Evolutionary conservation across 2,113 vertebrate species (phyloP), one percentile per base, ranked within the genome.

Genomic region (Sardina pilchardus): DNA sequence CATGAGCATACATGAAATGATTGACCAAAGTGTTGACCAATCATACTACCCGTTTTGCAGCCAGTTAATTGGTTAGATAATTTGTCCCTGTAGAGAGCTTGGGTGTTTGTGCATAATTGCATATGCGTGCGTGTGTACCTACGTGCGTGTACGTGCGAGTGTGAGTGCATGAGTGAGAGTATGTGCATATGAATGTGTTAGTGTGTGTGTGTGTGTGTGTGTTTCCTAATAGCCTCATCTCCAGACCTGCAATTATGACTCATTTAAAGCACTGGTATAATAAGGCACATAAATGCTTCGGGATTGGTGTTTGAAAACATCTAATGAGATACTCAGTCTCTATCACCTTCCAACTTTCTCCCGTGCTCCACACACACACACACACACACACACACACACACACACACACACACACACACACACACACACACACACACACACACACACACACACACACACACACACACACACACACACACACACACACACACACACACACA

Each of bases 401-500:
- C 82, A 59, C 82, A 50, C n/a, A 34, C 48, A 39, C 48, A 19
- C 48, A 50, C 14, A 16, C 14, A 50, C 48, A 16, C 48, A 12
- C 9, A 12, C 14, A 17, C 50, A 2, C 50, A 4, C 50, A 34
- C 30, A 45, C 5, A 26, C 24, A 82, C 44, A 53, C 48, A 9
- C 44, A 56, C 30, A 50, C 82, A 83, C 82, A 50, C n/a, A 19
- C 30, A 56, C 48, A 36, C 48, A 83, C n/a, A 36, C 30, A 82
- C 45, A 50, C 82, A 82, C 82, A 12, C 82, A 83, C 82, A 50
- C 26, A 36, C 48, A 83, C n/a, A n/a, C n/a, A n/a, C n/a, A n/a
- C n/a, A n/a, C n/a, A n/a, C n/a, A n/a, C n/a, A n/a, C n/a, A n/a
- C n/a, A n/a, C n/a, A n/a, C n/a, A n/a, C n/a, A n/a, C n/a, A n/a